Conservation (phyloP, 2,797 vertebrate genomes). For the Labeo calbasu region DNA sequence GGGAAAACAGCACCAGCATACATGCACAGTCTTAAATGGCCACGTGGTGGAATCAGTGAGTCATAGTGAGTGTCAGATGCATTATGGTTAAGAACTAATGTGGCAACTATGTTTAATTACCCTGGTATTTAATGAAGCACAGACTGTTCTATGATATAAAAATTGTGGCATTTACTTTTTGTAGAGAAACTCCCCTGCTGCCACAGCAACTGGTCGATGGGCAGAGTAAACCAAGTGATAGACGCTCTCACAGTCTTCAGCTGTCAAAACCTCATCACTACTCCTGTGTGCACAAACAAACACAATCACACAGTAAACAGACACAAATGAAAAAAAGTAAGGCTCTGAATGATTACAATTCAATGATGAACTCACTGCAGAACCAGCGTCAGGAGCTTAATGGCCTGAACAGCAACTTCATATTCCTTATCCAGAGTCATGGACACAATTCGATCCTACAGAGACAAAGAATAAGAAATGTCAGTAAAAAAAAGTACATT, state of each 20-base stretch:
- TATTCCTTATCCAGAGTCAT: constrained; percentile 99
- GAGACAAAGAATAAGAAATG: constrained; percentile 53
- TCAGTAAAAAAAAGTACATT: not conserved
- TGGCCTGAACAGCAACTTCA: constrained; percentile 98
- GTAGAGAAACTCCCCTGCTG: constrained; percentile 88
- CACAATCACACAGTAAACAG: constrained; percentile 4
- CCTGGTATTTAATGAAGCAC: constrained; percentile 8
- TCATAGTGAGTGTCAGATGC: not conserved
- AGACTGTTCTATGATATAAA: not conserved
- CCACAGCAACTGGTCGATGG: constrained; percentile 86
- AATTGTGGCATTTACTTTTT: constrained; percentile 81
- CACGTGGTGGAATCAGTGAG: not conserved
- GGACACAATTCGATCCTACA: constrained; percentile 96
- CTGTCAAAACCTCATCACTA: constrained; percentile 88
- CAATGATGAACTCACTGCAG: constrained; percentile 89
- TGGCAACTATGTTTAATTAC: not conserved
- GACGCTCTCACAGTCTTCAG: constrained; percentile 91
- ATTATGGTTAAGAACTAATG: not conserved
- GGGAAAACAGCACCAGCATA: not conserved
- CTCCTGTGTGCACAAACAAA: constrained; percentile 72
- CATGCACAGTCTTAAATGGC: not conserved
- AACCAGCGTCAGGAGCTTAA: constrained; percentile 98
- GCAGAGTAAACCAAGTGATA: constrained; percentile 91
- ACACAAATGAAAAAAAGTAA: not conserved
- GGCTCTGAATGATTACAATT: not conserved